Evolutionary conservation across 1,140 invertebrate genomes (phyloP).

Genomic region (Listronotus bonariensis): DNA sequence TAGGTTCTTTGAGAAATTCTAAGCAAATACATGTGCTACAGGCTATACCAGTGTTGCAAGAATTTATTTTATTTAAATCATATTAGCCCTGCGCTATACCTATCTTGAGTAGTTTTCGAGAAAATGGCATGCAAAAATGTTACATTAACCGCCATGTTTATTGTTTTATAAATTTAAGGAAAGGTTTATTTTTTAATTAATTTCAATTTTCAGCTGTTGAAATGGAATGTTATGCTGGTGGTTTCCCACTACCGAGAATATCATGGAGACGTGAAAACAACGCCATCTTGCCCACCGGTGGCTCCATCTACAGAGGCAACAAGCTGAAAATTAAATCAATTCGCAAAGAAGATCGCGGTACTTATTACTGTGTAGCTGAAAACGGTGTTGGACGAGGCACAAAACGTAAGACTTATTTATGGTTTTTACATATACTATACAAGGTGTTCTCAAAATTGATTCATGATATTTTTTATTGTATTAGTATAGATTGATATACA

Average conservation of each 20-base stretch:
- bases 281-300: slow-evolving; percentile 86
- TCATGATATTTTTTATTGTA: too few relatives aligned
- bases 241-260: slow-evolving; percentile 79
- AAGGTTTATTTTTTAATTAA: slow-evolving; percentile 8
- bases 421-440: slow-evolving; percentile 1
- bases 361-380: slow-evolving; percentile 92
- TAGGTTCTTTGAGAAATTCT: too few relatives aligned
- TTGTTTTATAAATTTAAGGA: too few relatives aligned
- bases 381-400: slow-evolving; percentile 87
- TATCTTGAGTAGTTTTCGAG: too few relatives aligned
- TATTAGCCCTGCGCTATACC: too few relatives aligned
- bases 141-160: too few relatives aligned
- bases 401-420: slow-evolving; percentile 58
- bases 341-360: slow-evolving; percentile 87
- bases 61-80: too few relatives aligned
- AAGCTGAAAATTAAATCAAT: slow-evolving; percentile 78
- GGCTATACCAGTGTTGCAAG: too few relatives aligned
- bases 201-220: slow-evolving; percentile 62
- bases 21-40: too few relatives aligned
- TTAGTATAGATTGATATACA: too few relatives aligned
- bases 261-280: slow-evolving; percentile 93
- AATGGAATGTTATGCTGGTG: slow-evolving; percentile 86
- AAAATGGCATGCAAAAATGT: too few relatives aligned
- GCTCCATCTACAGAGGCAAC: slow-evolving; percentile 81
- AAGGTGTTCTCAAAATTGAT: too few relatives aligned